These are phyloP conservation scores for Psittacula echo DNA, from an alignment of 2,797 vertebrate genomes.

Conservation along the genomic window DNA sequence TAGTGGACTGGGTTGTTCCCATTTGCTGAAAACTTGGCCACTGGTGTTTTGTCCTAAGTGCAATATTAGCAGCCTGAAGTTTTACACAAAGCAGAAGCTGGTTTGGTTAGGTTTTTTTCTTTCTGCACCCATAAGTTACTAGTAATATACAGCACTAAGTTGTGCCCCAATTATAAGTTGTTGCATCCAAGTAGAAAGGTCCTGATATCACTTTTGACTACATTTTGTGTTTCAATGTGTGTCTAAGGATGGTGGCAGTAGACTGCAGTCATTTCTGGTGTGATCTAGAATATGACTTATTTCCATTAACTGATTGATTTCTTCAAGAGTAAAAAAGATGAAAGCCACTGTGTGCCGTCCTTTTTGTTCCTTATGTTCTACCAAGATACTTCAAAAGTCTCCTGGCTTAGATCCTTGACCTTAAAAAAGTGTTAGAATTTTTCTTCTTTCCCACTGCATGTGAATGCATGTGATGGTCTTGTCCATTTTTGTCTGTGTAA, in stretches of 20 bases:
- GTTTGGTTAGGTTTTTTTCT: not conserved
- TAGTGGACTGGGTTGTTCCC: not conserved
- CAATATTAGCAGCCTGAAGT: not conserved
- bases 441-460: slow-evolving; percentile 33
- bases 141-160: not conserved
- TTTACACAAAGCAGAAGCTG: not conserved
- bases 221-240: not conserved
- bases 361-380: not conserved
- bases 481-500: slow-evolving; percentile 27
- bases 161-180: not conserved
- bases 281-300: not conserved
- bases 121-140: not conserved
- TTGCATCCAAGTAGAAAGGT: not conserved
- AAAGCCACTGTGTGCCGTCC: not conserved
- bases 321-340: not conserved
- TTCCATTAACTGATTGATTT: not conserved
- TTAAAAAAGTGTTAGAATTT: not conserved
- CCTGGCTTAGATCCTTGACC: not conserved
- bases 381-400: not conserved
- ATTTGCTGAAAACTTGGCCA: not conserved
- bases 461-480: slow-evolving; percentile 57
- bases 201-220: not conserved
- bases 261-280: not conserved
- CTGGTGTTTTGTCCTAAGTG: not conserved
- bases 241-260: not conserved